phyloP scores from a whole-genome alignment of 2,888 invertebrate species.

The Meteorus cinctellus region DNA sequence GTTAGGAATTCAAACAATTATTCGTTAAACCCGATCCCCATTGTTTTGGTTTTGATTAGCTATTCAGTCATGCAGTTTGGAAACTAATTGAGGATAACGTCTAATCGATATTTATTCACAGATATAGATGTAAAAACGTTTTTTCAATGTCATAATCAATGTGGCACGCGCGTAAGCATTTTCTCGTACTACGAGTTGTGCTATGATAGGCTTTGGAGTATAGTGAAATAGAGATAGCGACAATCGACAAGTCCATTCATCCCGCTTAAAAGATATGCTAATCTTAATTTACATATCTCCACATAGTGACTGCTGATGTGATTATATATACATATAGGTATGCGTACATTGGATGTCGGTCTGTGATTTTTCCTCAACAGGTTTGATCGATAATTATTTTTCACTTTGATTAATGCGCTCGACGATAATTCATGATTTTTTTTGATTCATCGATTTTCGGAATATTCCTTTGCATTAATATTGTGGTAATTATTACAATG shows the following conservation, averaged over 20 bases:
- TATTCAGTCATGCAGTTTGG: background rate
- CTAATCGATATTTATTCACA: background rate
- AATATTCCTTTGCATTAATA: background rate
- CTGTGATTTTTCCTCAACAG: too few species aligned
- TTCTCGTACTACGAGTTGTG: slow-evolving; percentile 40
- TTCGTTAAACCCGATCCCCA: too few species aligned
- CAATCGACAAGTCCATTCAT: slow-evolving; percentile 59
- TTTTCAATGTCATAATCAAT: slow-evolving; percentile 25
- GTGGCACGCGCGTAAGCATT: slow-evolving; percentile 14
- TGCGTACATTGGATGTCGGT: background rate
- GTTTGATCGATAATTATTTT: too few species aligned
- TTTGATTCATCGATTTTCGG: too few species aligned
- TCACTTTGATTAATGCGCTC: too few species aligned
- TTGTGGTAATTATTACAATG: background rate
- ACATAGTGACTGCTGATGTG: background rate
- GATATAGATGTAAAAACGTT: background rate
- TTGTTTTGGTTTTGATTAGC: too few species aligned
- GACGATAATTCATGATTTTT: too few species aligned
- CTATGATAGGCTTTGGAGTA: slow-evolving; percentile 50
- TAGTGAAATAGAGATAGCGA: slow-evolving; percentile 47
- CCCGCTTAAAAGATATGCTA: slow-evolving; percentile 57
- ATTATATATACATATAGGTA: background rate
- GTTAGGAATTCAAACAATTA: too few species aligned
- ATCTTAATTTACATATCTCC: slow-evolving; percentile 47
- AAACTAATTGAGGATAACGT: background rate